phyloP scores from a whole-genome alignment of 1,140 invertebrate genomes.

The Danaus melanippus region DNA sequence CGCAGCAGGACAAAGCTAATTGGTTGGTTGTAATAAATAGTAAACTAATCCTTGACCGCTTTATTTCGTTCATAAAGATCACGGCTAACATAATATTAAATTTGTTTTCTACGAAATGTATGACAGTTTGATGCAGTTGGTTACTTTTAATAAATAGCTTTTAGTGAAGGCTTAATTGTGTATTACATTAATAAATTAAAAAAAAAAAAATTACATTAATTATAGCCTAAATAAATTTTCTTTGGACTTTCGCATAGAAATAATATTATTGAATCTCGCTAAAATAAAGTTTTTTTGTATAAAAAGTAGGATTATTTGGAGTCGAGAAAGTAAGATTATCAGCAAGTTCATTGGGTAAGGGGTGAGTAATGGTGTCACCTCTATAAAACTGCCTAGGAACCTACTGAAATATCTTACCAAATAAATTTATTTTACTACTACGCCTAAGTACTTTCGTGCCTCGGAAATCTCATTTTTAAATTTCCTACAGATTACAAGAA shows the following conservation, averaged over 20 bases:
- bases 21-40: constrained; percentile 34
- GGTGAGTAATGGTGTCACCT: constrained; percentile 10
- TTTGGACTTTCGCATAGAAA: too few species aligned
- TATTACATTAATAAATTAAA: too few species aligned
- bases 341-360: constrained; percentile 16
- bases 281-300: too few species aligned
- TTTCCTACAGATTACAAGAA: too few species aligned
- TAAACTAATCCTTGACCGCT: constrained; percentile 33
- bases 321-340: constrained; percentile 18
- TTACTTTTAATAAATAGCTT: too few species aligned
- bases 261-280: too few species aligned
- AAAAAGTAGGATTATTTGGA: constrained; percentile 2
- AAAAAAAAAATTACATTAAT: too few species aligned
- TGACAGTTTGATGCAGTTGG: too few species aligned
- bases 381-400: constrained; percentile 11
- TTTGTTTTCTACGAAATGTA: too few species aligned
- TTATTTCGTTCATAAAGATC: constrained; percentile 36
- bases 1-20: constrained; percentile 30
- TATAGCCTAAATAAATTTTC: too few species aligned
- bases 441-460: constrained; percentile 9
- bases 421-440: constrained; percentile 9
- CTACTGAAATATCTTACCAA: constrained; percentile 18
- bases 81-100: constrained; percentile 6
- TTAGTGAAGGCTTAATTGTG: too few species aligned
- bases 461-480: too few species aligned